A percentile compares a stretch with the other conserved stretches of the same genome.
These are phyloP conservation scores for Dendroctonus ponderosae DNA, from an alignment of 1,140 invertebrate genomes.

Conservation along the genomic window DNA sequence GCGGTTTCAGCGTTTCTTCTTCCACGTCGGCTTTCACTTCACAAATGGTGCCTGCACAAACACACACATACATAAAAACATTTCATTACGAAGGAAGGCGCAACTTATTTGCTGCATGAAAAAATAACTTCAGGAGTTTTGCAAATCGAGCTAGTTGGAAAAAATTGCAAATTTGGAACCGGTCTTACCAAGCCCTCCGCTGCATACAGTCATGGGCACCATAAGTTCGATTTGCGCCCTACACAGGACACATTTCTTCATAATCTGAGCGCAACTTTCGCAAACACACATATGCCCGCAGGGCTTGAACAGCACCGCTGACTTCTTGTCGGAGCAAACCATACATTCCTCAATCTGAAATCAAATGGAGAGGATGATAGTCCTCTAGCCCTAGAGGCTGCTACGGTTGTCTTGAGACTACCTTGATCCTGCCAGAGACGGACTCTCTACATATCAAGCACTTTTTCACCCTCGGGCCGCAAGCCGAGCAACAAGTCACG, in stretches of 20 bases:
- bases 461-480: constrained; percentile 91
- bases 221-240: constrained; percentile 82
- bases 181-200: constrained; percentile 55
- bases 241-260: constrained; percentile 97
- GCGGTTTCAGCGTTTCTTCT: constrained; percentile 47
- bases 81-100: too few relatives aligned
- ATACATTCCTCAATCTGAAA: constrained; percentile 90
- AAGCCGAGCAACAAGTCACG: constrained; percentile 87
- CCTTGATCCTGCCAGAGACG: constrained; percentile 73
- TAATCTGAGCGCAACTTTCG: constrained; percentile 85
- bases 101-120: too few relatives aligned
- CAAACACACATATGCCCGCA: constrained; percentile 96
- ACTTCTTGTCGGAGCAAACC: constrained; percentile 91
- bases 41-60: constrained; percentile 48
- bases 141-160: too few relatives aligned
- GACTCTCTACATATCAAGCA: constrained; percentile 89
- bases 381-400: too few relatives aligned
- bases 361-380: too few relatives aligned
- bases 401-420: constrained; percentile 48
- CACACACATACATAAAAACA: too few relatives aligned
- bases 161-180: background rate
- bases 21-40: constrained; percentile 56
- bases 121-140: too few relatives aligned
- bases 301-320: constrained; percentile 87
- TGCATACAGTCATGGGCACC: constrained; percentile 69